Percentiles rank a stretch among this genome's conserved stretches.
Conservation (phyloP, 2,888 invertebrate species). For the Hypomecis punctinalis region DNA sequence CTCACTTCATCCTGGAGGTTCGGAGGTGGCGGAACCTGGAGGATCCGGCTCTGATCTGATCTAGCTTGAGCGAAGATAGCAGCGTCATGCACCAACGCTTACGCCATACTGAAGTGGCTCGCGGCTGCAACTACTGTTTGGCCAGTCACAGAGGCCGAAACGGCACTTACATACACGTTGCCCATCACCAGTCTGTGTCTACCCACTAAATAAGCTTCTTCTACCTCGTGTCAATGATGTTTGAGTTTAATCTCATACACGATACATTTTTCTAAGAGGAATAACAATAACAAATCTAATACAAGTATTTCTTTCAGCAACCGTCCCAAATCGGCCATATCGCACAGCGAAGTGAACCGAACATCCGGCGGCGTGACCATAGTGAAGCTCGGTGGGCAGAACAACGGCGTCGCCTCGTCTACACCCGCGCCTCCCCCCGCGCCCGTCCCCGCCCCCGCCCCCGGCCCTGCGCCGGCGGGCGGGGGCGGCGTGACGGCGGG, state of each 20-base stretch:
- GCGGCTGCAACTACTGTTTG: too few species aligned
- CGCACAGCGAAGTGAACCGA: slow-evolving; percentile 87
- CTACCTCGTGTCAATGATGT: too few species aligned
- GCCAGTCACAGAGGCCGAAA: too few species aligned
- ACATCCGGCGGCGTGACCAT: slow-evolving; percentile 92
- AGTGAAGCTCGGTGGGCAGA: slow-evolving; percentile 87
- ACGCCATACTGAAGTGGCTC: too few species aligned
- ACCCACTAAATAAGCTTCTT: too few species aligned
- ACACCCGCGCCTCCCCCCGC: slow-evolving; percentile 30
- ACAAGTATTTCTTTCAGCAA: slow-evolving; percentile 48
- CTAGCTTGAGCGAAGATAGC: too few species aligned
- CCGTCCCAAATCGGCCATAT: slow-evolving; percentile 66
- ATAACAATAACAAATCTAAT: background rate
- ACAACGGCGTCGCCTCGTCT: slow-evolving; percentile 61
- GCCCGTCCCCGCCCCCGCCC: slow-evolving; percentile 35
- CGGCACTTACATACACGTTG: too few species aligned
- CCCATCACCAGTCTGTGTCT: too few species aligned
- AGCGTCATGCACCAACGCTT: too few species aligned
- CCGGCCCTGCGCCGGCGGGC: slow-evolving; percentile 34
- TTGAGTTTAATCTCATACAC: too few species aligned
- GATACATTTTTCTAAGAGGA: background rate
- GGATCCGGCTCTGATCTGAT: too few species aligned
- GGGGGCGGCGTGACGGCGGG: slow-evolving; percentile 37
- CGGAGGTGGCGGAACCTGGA: too few species aligned
- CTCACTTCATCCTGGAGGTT: background rate